Evolutionary conservation across 2,797 vertebrate genomes (phyloP).

Genomic region (Pteropus rufus): DNA sequence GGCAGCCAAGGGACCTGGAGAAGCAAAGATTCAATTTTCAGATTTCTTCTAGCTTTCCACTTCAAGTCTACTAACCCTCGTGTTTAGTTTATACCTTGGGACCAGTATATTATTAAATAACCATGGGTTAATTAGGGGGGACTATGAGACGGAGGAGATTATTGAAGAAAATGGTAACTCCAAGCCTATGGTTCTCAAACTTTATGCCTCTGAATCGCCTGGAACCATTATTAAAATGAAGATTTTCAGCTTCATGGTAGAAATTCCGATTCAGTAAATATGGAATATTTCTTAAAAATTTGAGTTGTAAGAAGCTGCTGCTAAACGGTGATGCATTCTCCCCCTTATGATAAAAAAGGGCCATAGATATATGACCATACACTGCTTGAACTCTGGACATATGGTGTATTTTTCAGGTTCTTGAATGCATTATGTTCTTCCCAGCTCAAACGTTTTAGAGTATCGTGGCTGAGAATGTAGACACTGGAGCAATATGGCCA

Average conservation of each 20-base stretch:
- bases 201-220: not conserved
- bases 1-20: not conserved
- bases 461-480: not conserved
- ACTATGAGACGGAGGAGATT: not conserved
- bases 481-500: not conserved
- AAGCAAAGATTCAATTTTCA: slow-evolving; percentile 53
- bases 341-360: not conserved
- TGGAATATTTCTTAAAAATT: not conserved
- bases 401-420: not conserved
- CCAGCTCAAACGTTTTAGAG: not conserved
- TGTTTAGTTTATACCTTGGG: not conserved
- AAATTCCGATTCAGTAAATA: not conserved
- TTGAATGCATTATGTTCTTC: not conserved
- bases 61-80: slow-evolving; percentile 12
- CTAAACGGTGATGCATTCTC: not conserved
- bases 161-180: not conserved
- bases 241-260: not conserved
- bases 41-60: slow-evolving; percentile 35
- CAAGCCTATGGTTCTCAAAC: not conserved
- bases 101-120: slow-evolving; percentile 53
- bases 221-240: not conserved
- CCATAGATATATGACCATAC: not conserved
- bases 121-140: slow-evolving; percentile 14
- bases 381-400: not conserved
- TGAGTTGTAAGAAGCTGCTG: not conserved